Percentiles rank a stretch among this genome's conserved stretches.
Evolutionary conservation across 2,797 vertebrate species (phyloP).

Genomic region (Sebastes hopkinsi): DNA sequence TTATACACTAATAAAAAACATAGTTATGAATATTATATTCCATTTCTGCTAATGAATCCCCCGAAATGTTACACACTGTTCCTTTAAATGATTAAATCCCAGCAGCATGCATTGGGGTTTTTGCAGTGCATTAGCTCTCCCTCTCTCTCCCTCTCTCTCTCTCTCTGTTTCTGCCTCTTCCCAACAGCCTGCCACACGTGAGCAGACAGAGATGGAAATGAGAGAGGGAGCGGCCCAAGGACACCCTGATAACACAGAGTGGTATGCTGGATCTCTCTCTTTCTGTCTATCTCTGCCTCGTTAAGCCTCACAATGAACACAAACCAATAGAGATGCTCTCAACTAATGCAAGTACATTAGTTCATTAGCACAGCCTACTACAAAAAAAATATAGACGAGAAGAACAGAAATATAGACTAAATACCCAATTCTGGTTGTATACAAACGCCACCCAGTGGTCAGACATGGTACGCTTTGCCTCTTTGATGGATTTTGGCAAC

Average conservation of each 20-base stretch:
- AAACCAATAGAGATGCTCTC: constrained; percentile 5
- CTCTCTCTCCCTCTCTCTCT: background rate
- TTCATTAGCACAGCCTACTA: too few species aligned
- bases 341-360: background rate
- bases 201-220: constrained; percentile 65
- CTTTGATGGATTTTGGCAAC: constrained; percentile 38
- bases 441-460: constrained; percentile 30
- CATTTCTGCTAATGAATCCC: too few species aligned
- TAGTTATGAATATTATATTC: too few species aligned
- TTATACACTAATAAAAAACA: too few species aligned
- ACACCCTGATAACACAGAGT: constrained; percentile 69
- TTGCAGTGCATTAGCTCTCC: background rate
- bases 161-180: constrained; percentile 26
- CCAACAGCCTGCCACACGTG: constrained; percentile 44
- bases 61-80: too few species aligned
- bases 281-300: constrained; percentile 1
- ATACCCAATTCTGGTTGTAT: background rate
- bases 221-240: constrained; percentile 77
- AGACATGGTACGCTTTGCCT: background rate
- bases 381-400: background rate
- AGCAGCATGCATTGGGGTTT: constrained; percentile 1
- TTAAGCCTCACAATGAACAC: background rate
- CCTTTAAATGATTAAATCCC: background rate
- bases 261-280: constrained; percentile 27
- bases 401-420: background rate